Base-by-base conservation (phyloP, 1,140 invertebrate species). In the Scaptomyza hsui region DNA sequence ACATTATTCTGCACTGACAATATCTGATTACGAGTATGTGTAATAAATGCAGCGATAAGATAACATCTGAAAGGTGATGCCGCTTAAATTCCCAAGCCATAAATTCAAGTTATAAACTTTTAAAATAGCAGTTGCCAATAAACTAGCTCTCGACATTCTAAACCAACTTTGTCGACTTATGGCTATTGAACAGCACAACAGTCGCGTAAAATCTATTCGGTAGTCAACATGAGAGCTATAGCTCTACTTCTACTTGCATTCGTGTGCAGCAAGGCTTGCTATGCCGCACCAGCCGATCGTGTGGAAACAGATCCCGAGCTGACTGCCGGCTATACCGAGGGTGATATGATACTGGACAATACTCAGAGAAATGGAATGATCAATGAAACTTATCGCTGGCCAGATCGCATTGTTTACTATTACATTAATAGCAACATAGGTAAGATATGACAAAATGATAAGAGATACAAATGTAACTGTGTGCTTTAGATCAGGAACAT, bases 351-450 rank as follows among this genome's bases (percentile, higher is more conserved):
- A 2, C 41, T 75, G 5, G 42, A 41, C 16, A 7, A 47, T 1
- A 19, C 16, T 9, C 35, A 47, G 3, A 60, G 72, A 4, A 95
- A 95, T 76, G 94, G 94, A 1, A 69, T 95, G 0, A 82, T 93
- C 13, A 93, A 94, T 59, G 92, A 92, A 16, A 92, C 91, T 3
- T 92, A 92, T 47, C 92, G 93, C 44, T 95, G 95, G 95, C 93
- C 93, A 0, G 90, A 93, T 57, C 94, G 93, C 29, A 91, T 94
- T 61, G 92, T 95, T 3, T 93, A 94, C 21, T 94, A 94, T 70
- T 92, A 92, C 32, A 95, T 95, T 21, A 92, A 93, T 32, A 44
- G 15, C 0, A 4, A 89, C n/a, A 89, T 88, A 19, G 82, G 82
- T 82, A 41, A 71, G 52, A 0, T 12, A 1, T 29, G 0, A 19